A percentile compares a stretch with the other conserved stretches of the same genome.
phyloP scores from a whole-genome alignment of 2,797 vertebrate genomes.

The Lates japonicus region DNA sequence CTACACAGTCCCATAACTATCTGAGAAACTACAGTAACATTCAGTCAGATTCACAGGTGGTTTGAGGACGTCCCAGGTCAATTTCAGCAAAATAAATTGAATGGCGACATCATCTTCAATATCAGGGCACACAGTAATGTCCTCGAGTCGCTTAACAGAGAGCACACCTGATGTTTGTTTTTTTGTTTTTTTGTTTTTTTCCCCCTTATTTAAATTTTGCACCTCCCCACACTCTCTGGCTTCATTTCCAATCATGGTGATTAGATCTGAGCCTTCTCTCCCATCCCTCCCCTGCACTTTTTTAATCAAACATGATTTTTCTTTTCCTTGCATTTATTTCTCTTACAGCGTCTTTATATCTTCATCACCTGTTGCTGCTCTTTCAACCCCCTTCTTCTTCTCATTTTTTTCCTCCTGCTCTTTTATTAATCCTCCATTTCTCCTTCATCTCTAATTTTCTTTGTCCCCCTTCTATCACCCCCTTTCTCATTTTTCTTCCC shows the following conservation, averaged over 20 bases:
- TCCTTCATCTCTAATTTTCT: constrained; percentile 1
- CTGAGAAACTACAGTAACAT: constrained; percentile 8
- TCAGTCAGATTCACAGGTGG: constrained; percentile 23
- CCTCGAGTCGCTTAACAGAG: constrained; percentile 40
- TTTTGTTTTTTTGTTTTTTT: not conserved
- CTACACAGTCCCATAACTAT: not conserved
- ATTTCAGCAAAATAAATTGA: constrained; percentile 64
- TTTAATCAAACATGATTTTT: constrained; percentile 31
- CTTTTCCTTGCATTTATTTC: constrained; percentile 26
- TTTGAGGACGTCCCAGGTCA: constrained; percentile 39
- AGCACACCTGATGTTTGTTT: constrained; percentile 28
- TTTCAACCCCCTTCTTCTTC: not conserved
- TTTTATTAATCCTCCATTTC: constrained; percentile 15
- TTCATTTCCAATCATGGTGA: constrained; percentile 69
- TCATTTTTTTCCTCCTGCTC: not conserved
- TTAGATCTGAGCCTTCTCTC: constrained; percentile 60
- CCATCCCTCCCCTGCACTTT: constrained; percentile 7
- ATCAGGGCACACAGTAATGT: constrained; percentile 38
- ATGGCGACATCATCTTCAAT: constrained; percentile 21
- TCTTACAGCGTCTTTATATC: constrained; percentile 25
- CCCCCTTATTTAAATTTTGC: constrained; percentile 15
- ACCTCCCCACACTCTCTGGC: constrained; percentile 15
- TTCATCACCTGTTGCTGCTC: constrained; percentile 4
- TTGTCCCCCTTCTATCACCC: not conserved
- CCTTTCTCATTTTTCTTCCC: constrained; percentile 8